phyloP scores from a whole-genome alignment of 2,113 vertebrate species.

The Eurystomus gularis region DNA sequence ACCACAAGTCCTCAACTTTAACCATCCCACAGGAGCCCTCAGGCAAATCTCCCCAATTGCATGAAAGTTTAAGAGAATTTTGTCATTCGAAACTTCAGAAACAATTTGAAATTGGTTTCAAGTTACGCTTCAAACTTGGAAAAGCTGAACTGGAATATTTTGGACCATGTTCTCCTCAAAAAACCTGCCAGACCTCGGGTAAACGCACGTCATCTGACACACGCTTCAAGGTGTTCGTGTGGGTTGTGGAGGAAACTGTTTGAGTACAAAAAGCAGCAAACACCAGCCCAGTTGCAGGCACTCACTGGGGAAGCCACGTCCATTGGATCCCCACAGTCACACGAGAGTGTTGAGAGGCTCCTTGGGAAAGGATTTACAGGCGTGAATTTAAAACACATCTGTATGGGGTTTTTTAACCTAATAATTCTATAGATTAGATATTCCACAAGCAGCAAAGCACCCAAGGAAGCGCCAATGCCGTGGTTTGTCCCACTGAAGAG shows the following conservation, averaged over 20 bases:
- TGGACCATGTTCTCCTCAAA: rapidly evolving
- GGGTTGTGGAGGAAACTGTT: neutral
- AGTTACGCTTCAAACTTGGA: too few species aligned
- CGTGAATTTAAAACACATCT: too few species aligned
- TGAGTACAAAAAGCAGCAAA: neutral
- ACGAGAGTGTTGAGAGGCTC: neutral
- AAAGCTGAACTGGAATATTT: too few species aligned
- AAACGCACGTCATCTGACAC: rapidly evolving
- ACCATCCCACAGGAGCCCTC: neutral
- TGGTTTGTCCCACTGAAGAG: rapidly evolving
- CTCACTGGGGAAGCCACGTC: neutral
- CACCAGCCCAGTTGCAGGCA: rapidly evolving
- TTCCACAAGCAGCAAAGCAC: rapidly evolving
- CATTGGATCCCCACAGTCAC: rapidly evolving
- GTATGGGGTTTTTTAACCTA: neutral
- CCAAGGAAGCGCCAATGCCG: rapidly evolving
- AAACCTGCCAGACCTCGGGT: neutral
- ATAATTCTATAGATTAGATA: neutral
- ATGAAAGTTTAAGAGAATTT: neutral
- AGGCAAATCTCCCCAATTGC: rapidly evolving
- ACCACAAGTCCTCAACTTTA: neutral
- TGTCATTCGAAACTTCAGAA: neutral
- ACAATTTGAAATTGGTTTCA: too few species aligned
- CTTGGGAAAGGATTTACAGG: neutral
- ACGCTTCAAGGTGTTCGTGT: rapidly evolving